phyloP scores from a whole-genome alignment of 2,113 vertebrate species.

The Picathartes gymnocephalus region DNA sequence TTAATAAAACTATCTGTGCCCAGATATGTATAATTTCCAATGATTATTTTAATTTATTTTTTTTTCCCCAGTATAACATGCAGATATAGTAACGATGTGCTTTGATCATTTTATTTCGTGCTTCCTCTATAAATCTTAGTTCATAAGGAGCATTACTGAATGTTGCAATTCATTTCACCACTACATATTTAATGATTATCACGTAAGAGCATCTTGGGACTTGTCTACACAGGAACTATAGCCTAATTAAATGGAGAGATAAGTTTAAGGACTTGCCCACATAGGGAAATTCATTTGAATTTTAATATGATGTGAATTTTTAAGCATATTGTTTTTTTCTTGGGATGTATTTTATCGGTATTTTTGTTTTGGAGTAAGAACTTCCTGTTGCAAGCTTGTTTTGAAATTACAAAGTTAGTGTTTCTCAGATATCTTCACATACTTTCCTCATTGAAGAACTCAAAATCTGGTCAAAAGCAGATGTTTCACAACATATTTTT shows the following conservation, averaged over 20 bases:
- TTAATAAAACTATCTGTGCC: background rate
- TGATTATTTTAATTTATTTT: background rate
- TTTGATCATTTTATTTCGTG: background rate
- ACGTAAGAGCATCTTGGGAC: slow-evolving; percentile 1
- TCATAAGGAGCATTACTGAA: background rate
- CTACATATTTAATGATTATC: slow-evolving; percentile 7
- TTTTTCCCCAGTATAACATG: background rate
- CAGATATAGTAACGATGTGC: background rate
- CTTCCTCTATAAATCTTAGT: slow-evolving; percentile 4
- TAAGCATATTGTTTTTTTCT: background rate
- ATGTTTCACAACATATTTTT: background rate
- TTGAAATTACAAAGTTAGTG: background rate
- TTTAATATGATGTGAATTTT: background rate
- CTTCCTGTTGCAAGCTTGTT: background rate
- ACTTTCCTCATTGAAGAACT: background rate
- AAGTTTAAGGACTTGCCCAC: background rate
- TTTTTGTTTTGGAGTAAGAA: background rate
- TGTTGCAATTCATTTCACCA: slow-evolving; percentile 17
- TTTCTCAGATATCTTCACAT: background rate
- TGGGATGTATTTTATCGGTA: background rate
- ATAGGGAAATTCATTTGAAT: background rate
- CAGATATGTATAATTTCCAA: background rate
- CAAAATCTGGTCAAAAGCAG: background rate
- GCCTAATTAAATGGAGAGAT: background rate
- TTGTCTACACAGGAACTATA: background rate